phyloP scores from a whole-genome alignment of 2,888 invertebrate species.

The Pyrocoelia pectoralis region DNA sequence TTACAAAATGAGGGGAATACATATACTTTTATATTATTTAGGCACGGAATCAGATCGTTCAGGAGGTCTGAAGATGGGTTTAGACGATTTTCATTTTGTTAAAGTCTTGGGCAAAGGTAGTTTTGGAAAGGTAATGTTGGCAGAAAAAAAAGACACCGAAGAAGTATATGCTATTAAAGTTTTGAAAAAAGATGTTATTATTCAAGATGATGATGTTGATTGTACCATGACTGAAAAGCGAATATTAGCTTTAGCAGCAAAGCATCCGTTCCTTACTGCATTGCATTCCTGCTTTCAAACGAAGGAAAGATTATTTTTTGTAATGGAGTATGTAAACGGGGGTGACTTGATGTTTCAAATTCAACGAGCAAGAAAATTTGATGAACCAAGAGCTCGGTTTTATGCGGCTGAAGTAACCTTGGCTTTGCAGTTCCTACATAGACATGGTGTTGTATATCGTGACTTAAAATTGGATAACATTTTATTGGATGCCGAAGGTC shows the following conservation, averaged over 20 bases:
- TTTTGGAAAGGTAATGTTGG: slow-evolving; percentile 99
- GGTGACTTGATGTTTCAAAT: slow-evolving; percentile 99
- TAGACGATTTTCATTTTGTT: slow-evolving; percentile 94
- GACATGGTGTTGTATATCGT: slow-evolving; percentile 97
- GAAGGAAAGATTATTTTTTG: slow-evolving; percentile 88
- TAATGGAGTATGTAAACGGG: slow-evolving; percentile 99
- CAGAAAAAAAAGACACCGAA: slow-evolving; percentile 91
- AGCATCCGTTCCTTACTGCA: slow-evolving; percentile 97
- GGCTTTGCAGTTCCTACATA: slow-evolving; percentile 96
- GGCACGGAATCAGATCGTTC: slow-evolving; percentile 35
- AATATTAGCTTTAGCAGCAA: slow-evolving; percentile 95
- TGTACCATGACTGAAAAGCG: slow-evolving; percentile 99
- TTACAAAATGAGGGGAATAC: neutral
- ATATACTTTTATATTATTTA: no score
- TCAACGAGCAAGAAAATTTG: slow-evolving; percentile 96
- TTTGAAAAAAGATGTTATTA: slow-evolving; percentile 96
- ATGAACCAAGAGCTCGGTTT: slow-evolving; percentile 93
- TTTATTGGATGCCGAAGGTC: slow-evolving; percentile 93
- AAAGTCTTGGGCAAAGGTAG: slow-evolving; percentile 99
- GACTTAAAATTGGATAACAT: slow-evolving; percentile 99
- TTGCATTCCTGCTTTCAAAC: slow-evolving; percentile 98
- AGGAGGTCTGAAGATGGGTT: slow-evolving; percentile 67
- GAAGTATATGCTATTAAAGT: slow-evolving; percentile 91
- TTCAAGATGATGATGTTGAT: slow-evolving; percentile 99
- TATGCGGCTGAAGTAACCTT: slow-evolving; percentile 99